Base-by-base conservation (phyloP, 2,888 invertebrate genomes). In the Apodemia duryi region DNA sequence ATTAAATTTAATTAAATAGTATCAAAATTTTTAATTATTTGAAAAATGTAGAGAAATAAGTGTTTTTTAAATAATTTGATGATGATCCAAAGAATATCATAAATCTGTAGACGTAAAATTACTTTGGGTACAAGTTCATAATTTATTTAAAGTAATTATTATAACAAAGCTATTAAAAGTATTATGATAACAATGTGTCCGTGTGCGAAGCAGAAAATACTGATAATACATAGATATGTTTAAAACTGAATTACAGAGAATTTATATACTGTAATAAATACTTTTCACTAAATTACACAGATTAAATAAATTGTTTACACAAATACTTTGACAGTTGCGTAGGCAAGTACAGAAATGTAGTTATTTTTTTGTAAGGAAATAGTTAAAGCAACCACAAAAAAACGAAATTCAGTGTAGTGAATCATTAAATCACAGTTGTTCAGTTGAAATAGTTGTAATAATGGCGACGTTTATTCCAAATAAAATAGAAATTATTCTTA, bases 401-500 rank as follows among this genome's bases (percentile, higher is more conserved):
- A 57, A 57, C 57, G 11, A 29, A 57, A 57, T 57, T 57, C 57
- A 57, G 32, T 57, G 32, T 11, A 1, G 6, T 57, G 11, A 57
- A 13, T 57, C 57, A 57, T 57, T 57, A 13, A 13, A 6, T 32
- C 9, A 13, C 6, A 32, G 57, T 57, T 11, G 29, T 32, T 57
- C 13, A 57, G 29, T 32, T 11, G 2, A 57, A 57, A 57, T 57
- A 57, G 32, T 54, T 54, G 54, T 57, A 13, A 57, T 6, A 57
- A 57, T 57, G 57, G 29, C 57, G 11, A 57, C 32, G 6, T 54
- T 54, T 54, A 41, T 52, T 6, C 63, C 41, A 57, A 43, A 41
- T 57, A 54, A 29, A 29, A 41, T 88, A 21, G 86, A 85, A 63
- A 71, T 81, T 49, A 73, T 77, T 2, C 66, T 88, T 6, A 81